These are phyloP conservation scores for Psephotus haematonotus DNA, from an alignment of 2,113 vertebrate genomes.

Conservation along the genomic window DNA sequence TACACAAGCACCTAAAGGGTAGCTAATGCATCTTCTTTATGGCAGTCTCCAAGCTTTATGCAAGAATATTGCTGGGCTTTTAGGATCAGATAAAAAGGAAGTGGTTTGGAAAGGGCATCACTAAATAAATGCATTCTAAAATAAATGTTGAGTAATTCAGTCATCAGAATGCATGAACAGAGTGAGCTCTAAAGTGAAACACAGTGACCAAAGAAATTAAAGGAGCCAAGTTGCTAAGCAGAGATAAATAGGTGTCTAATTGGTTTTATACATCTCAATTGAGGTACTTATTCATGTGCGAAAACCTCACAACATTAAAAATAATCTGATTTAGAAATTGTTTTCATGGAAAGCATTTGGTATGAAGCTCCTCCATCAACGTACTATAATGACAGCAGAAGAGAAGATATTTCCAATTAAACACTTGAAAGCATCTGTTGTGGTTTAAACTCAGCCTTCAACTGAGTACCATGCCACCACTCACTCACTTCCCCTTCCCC, in stretches of 20 bases:
- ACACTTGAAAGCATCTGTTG: conserved; percentile 31
- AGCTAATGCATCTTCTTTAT: not conserved
- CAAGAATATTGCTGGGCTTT: not conserved
- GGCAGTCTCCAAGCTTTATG: not conserved
- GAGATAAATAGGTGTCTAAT: conserved; percentile 57
- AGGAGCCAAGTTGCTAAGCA: conserved; percentile 25
- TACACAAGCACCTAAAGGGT: not conserved
- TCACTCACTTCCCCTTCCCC: not conserved
- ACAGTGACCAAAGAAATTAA: conserved; percentile 47
- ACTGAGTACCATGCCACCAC: not conserved
- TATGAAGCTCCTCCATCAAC: conserved; percentile 19
- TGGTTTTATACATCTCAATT: conserved; percentile 64
- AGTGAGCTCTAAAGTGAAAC: not conserved
- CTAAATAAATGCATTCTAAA: conserved; percentile 19
- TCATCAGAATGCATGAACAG: not conserved
- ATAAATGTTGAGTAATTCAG: conserved; percentile 34
- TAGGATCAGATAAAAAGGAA: not conserved
- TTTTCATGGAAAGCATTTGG: conserved; percentile 39
- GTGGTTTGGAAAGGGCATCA: not conserved
- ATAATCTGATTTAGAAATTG: conserved; percentile 71
- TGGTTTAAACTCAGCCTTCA: not conserved
- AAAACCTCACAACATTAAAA: conserved; percentile 55
- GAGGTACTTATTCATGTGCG: conserved; percentile 49
- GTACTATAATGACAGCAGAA: conserved; percentile 41
- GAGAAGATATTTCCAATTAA: conserved; percentile 61